Conservation (phyloP, 2,113 vertebrate genomes). For the Trichomycterus rosablanca region DNA sequence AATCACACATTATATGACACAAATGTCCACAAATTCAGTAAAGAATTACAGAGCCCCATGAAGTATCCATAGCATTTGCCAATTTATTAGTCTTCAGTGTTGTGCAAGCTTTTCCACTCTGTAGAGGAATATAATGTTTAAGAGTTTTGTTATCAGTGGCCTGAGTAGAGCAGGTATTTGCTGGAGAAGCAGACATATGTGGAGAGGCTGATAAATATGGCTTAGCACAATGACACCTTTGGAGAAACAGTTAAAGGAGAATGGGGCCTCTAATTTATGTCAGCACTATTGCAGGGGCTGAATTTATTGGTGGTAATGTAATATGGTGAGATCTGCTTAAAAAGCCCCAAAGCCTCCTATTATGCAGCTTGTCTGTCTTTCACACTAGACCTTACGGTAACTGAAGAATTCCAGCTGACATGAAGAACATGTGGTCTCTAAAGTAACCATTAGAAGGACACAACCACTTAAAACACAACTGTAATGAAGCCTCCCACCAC, state of each 20-base stretch:
- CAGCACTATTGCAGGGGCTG: conserved; percentile 49
- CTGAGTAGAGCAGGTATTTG: conserved; percentile 36
- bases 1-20: conserved; percentile 31
- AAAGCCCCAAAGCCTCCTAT: conserved; percentile 50
- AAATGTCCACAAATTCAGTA: conserved; percentile 13
- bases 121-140: conserved; percentile 40
- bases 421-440: conserved; percentile 52
- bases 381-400: conserved; percentile 54
- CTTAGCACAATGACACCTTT: conserved; percentile 49
- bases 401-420: conserved; percentile 50
- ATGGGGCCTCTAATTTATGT: conserved; percentile 54
- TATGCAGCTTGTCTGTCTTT: conserved; percentile 57
- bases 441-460: conserved; percentile 45
- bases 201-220: conserved; percentile 24
- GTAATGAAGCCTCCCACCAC: conserved; percentile 18
- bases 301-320: conserved; percentile 56
- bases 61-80: conserved; percentile 36
- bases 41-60: conserved; percentile 7
- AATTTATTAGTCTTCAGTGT: conserved; percentile 30
- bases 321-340: conserved; percentile 53
- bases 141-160: conserved; percentile 44
- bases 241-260: conserved; percentile 40
- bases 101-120: conserved; percentile 38
- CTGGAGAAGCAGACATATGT: conserved; percentile 37
- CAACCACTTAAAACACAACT: conserved; percentile 16